These are phyloP conservation scores for Apostichopus parvimensis DNA, from an alignment of 35 echinoderm and acorn worm species.

Conservation along the genomic window DNA sequence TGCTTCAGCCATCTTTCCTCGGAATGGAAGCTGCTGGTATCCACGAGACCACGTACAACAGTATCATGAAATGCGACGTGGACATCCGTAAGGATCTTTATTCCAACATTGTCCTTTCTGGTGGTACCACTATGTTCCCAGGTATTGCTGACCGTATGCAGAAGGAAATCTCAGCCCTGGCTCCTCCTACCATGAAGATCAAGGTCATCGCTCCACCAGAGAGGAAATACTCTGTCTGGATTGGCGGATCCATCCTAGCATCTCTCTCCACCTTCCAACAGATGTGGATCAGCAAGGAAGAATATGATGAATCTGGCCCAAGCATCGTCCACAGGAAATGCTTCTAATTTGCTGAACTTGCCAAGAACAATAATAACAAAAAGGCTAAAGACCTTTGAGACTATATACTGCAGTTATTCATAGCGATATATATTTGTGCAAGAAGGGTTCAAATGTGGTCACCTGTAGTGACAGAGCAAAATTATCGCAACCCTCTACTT, in stretches of 20 bases:
- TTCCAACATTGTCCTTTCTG: conserved; percentile 84
- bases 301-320: conserved; percentile 90
- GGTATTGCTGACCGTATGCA: conserved; percentile 93
- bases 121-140: conserved; percentile 90
- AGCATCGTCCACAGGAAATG: conserved; percentile 89
- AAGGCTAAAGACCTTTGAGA: neutral
- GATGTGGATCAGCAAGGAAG: conserved; percentile 99
- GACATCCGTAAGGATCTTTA: conserved; percentile 91
- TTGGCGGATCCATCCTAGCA: conserved; percentile 87
- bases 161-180: conserved; percentile 70
- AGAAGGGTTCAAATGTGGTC: neutral
- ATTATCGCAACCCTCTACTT: no score
- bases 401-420: neutral
- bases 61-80: conserved; percentile 86
- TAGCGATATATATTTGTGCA: neutral
- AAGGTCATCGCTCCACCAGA: conserved; percentile 91
- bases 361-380: neutral
- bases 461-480: no score
- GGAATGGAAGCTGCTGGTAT: conserved; percentile 72
- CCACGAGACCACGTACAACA: conserved; percentile 75
- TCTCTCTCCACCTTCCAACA: conserved; percentile 93
- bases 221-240: conserved; percentile 95
- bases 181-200: conserved; percentile 90
- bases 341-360: conserved; percentile 57
- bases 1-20: conserved; percentile 56